Evolutionary conservation across 2,888 invertebrate species (phyloP).

Genomic region (Ectobius pallidus): DNA sequence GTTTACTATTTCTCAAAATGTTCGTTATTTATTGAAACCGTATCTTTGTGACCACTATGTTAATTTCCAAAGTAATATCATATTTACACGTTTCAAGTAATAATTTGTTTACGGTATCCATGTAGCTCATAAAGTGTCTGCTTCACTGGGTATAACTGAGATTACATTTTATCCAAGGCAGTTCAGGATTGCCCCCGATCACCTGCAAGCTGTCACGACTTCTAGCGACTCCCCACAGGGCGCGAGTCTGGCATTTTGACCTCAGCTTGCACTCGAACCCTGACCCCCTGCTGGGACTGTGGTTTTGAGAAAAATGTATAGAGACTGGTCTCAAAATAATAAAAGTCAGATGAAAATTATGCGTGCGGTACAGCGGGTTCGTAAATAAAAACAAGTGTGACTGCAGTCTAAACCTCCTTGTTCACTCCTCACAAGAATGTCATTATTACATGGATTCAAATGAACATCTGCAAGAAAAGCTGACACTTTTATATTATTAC

Average conservation of each 20-base stretch:
- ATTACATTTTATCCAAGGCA: conserved; percentile 4
- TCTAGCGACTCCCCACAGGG: neutral
- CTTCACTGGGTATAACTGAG: no score
- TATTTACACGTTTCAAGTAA: no score
- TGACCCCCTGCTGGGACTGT: conserved; percentile 8
- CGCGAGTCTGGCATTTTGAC: conserved; percentile 6
- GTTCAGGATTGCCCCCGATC: neutral
- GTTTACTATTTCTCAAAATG: no score
- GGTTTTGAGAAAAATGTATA: conserved; percentile 14
- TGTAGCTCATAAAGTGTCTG: no score
- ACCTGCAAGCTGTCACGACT: conserved; percentile 13
- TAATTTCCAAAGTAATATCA: no score
- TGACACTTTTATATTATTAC: no score
- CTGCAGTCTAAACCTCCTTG: neutral
- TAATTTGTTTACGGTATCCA: no score
- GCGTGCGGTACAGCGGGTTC: neutral
- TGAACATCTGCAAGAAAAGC: no score
- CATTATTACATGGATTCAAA: no score
- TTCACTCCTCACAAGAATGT: no score
- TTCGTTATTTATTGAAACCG: no score
- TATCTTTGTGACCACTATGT: no score
- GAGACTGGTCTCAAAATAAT: conserved; percentile 1
- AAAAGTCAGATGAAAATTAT: conserved; percentile 5
- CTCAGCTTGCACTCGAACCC: conserved; percentile 9
- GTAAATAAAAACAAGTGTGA: neutral